Evolutionary conservation across 2,888 invertebrate genomes (phyloP), one percentile per base, ranked within the genome.

Genomic region (Nebria brevicollis): DNA sequence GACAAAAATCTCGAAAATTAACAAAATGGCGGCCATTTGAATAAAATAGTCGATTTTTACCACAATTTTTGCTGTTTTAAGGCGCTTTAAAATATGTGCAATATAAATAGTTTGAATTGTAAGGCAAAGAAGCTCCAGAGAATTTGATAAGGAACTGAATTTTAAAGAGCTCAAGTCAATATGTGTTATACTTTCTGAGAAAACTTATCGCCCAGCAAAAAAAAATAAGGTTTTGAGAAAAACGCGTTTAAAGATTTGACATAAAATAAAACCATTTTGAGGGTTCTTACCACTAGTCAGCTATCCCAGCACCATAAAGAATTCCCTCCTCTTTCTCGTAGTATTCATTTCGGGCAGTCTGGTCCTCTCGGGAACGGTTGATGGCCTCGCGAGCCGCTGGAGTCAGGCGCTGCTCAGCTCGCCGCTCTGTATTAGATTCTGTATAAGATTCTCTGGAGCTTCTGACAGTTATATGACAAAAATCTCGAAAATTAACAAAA

Each of bases 91-190:
- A 68, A 68, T 10, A 13, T 68, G 1, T 13, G 0, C 11, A 11
- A 68, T 68, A 68, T 68, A 11, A 68, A 68, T 68, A 68, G 11
- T 68, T 68, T 1, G n/a, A 68, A 68, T 11, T 68, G 68, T 15
- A n/a, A 68, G 68, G 13, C 15, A 20, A n/a, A n/a, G n/a, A 15
- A 68, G 1, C 68, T 15, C 20, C 68, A 68, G 15, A 11, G 1
- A 68, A 8, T 15, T n/a, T 15, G 1, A n/a, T n/a, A 15, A 68
- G 15, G 68, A 68, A 68, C 15, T 1, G 68, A 68, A 13, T 68
- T 68, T 2, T 10, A 0, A n/a, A n/a, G 10, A 68, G 68, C 15
- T 68, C 15, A 68, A 68, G 68, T 68, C 68, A 15, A 68, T 68
- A n/a, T n/a, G n/a, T n/a, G n/a, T 15, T n/a, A 15, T 68, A 8